phyloP scores from a whole-genome alignment of 1,140 invertebrate genomes.

The Pseudoatta argentina region DNA sequence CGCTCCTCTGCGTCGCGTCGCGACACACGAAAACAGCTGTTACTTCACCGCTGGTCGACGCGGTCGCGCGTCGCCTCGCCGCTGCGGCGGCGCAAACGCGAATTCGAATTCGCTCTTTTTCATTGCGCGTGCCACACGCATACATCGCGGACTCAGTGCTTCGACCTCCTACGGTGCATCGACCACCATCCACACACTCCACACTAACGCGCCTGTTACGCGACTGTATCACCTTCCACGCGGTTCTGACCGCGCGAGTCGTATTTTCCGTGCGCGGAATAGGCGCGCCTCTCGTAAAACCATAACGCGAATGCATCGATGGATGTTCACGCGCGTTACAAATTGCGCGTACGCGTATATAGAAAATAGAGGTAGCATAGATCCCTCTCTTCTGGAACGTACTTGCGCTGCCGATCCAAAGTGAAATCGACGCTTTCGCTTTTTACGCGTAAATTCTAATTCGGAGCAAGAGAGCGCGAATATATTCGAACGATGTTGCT shows the following conservation, averaged over 20 bases:
- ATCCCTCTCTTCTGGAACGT: background rate
- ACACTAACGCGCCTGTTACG: slow-evolving; percentile 39
- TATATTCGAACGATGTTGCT: too few relatives aligned
- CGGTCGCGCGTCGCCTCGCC: slow-evolving; percentile 41
- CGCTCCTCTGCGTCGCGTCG: slow-evolving; percentile 59
- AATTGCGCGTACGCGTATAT: slow-evolving; percentile 15
- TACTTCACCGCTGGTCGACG: slow-evolving; percentile 62
- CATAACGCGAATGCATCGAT: slow-evolving; percentile 28
- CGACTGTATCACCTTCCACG: slow-evolving; percentile 48
- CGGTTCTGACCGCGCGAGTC: slow-evolving; percentile 35
- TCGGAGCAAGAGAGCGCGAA: background rate
- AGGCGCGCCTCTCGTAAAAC: slow-evolving; percentile 29
- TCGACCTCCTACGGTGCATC: slow-evolving; percentile 59
- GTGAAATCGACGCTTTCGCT: slow-evolving; percentile 42
- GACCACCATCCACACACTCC: slow-evolving; percentile 29
- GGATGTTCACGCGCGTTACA: slow-evolving; percentile 40
- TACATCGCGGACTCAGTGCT: slow-evolving; percentile 40
- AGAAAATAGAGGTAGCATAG: slow-evolving; percentile 16
- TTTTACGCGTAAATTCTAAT: slow-evolving; percentile 12
- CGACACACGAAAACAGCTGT: slow-evolving; percentile 79
- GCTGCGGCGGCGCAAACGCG: slow-evolving; percentile 66
- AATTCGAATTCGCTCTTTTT: slow-evolving; percentile 69
- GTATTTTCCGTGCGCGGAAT: slow-evolving; percentile 47
- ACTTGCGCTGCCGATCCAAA: background rate
- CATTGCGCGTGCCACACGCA: slow-evolving; percentile 38